A percentile compares a stretch with the other conserved stretches of the same genome.
Conservation (phyloP, 2,797 vertebrate genomes). For the Pangasius sanitwongsei region DNA sequence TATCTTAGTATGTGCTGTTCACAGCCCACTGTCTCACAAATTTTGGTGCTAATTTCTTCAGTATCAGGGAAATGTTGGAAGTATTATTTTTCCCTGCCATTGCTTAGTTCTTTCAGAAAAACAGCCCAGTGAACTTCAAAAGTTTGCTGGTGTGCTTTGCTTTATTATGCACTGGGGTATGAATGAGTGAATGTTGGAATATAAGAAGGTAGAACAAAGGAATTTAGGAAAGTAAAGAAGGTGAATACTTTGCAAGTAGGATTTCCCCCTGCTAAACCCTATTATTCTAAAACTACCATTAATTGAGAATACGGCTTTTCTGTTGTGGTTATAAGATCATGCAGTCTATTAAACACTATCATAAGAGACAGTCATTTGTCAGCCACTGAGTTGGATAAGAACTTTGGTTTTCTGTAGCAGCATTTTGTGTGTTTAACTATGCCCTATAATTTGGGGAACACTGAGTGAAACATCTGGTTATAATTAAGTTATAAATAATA, state of each 20-base stretch:
- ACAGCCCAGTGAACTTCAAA: neutral
- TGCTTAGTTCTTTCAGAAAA: neutral
- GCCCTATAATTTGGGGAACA: neutral
- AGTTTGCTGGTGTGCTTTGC: neutral
- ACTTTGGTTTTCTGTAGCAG: neutral
- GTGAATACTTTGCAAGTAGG: neutral
- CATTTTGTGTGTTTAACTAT: neutral
- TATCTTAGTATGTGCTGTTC: conserved; percentile 29
- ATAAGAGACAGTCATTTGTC: neutral
- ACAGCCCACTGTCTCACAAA: conserved; percentile 65
- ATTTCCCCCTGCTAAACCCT: neutral
- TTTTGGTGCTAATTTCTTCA: conserved; percentile 76
- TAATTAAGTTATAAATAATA: no score
- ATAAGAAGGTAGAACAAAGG: neutral
- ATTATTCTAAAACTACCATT: neutral
- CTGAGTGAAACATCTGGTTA: neutral
- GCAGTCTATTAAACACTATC: neutral
- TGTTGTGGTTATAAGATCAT: neutral
- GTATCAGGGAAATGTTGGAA: conserved; percentile 71
- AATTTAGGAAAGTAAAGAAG: neutral
- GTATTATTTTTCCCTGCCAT: neutral
- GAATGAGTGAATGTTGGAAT: neutral
- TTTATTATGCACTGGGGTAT: neutral
- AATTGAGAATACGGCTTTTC: neutral
- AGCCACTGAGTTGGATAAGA: neutral